phyloP scores from a whole-genome alignment of 2,888 invertebrate species.

The Ennomos quercinarius region DNA sequence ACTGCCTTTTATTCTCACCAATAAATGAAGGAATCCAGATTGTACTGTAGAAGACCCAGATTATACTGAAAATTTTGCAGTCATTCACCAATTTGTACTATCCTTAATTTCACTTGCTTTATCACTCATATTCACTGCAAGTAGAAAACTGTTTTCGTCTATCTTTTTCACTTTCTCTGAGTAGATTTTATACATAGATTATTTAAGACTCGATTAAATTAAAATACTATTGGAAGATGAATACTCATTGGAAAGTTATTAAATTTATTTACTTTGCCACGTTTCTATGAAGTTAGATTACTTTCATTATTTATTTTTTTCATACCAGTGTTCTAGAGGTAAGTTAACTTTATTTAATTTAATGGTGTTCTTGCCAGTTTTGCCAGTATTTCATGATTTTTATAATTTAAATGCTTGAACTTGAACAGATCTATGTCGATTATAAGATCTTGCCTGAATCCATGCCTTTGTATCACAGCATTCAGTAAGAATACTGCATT shows the following conservation, averaged over 20 bases:
- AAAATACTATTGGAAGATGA: constrained; percentile 28
- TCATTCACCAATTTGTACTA: not conserved
- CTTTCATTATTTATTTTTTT: not conserved
- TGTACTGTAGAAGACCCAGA: too few relatives aligned
- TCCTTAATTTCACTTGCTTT: constrained; percentile 12
- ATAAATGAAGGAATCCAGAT: too few relatives aligned
- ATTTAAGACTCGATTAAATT: constrained; percentile 15
- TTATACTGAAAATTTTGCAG: too few relatives aligned
- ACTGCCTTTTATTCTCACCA: too few relatives aligned
- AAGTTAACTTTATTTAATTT: constrained; percentile 17
- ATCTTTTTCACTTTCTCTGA: constrained; percentile 1
- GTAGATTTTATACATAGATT: not conserved
- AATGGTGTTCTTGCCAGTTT: constrained; percentile 29
- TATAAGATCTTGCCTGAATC: constrained; percentile 56
- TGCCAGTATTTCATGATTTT: constrained; percentile 19
- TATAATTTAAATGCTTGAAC: not conserved
- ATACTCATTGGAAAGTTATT: constrained; percentile 24
- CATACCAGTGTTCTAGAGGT: constrained; percentile 16
- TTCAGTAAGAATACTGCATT: constrained; percentile 48
- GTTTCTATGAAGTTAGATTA: not conserved
- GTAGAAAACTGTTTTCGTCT: not conserved
- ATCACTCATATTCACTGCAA: constrained; percentile 1
- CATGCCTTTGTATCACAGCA: constrained; percentile 42
- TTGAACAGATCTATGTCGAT: constrained; percentile 49
- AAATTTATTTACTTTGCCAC: constrained; percentile 7